phyloP scores from a whole-genome alignment of 2,888 invertebrate species.

The Pantelozetes paolii region DNA sequence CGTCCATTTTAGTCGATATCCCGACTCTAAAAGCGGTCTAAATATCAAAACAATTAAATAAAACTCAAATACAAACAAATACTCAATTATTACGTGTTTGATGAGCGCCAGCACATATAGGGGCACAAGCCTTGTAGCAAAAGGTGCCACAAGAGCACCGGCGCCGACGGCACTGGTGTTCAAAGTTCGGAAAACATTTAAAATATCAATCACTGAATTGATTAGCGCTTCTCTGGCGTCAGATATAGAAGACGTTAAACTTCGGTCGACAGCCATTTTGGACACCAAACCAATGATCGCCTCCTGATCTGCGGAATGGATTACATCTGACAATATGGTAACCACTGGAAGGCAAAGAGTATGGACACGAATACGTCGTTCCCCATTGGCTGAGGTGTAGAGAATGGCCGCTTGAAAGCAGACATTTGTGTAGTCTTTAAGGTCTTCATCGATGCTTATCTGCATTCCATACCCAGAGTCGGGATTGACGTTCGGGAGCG shows the following conservation, averaged over 20 bases:
- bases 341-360: constrained; percentile 91
- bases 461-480: constrained; percentile 98
- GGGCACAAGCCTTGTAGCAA: constrained; percentile 74
- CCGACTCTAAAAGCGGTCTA: constrained; percentile 85
- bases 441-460: constrained; percentile 84
- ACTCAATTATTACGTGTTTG: constrained; percentile 69
- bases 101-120: constrained; percentile 81
- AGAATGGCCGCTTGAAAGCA: constrained; percentile 97
- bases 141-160: constrained; percentile 71
- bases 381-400: constrained; percentile 81
- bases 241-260: constrained; percentile 72
- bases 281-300: constrained; percentile 84
- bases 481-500: constrained; percentile 93
- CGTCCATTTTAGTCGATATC: constrained; percentile 81
- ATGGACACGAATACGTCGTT: constrained; percentile 93
- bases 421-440: constrained; percentile 77
- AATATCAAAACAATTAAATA: too few species aligned
- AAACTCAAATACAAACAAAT: too few species aligned
- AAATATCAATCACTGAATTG: constrained; percentile 86
- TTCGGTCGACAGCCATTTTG: constrained; percentile 96
- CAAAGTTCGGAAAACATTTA: constrained; percentile 67
- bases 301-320: constrained; percentile 84
- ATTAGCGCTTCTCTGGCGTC: constrained; percentile 95
- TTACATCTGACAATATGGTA: constrained; percentile 73
- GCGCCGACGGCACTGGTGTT: constrained; percentile 57